Base-by-base conservation (phyloP, 2,113 vertebrate species). In the Sarotherodon lohbergeri region DNA sequence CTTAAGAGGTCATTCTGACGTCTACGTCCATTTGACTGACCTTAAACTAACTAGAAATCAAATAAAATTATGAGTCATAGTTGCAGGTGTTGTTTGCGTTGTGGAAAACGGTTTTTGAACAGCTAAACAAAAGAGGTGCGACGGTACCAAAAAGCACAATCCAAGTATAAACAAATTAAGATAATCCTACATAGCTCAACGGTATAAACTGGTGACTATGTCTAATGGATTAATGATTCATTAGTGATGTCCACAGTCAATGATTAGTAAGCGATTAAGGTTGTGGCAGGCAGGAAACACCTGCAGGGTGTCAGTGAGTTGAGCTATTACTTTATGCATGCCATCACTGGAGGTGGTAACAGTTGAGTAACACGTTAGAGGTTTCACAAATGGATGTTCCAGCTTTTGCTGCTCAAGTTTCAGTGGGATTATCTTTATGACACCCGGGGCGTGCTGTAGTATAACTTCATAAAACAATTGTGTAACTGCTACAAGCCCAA, bases 361-460 rank as follows among this genome's bases (percentile, higher is more conserved):
- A 22, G 19, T 86, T 52, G 6, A 78, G 80, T 81, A 91, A 86
- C 43, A 32, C 11, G 7, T 11, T 24, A 13, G 46, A 43, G 34
- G 12, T 78, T 85, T 73, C 55, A 80, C 76, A 63, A 90, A 90
- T 61, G 61, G 52, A 89, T 90, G 90, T 90, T 91, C 88, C 71
- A 89, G 80, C 79, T 81, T 91, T 61, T 57, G 81, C 92, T 90
- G 88, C 90, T 79, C 80, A 93, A 88, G 86, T 92, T 93, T 89
- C 88, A 34, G 66, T 17, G 83, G 79, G 89, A 93, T 96, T 96
- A 96, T 96, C 95, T 97, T 96, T 97, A 97, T 86, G 91, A 88
- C 94, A 80, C 14, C 66, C 14, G 24, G 94, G 94, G 91, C 36
- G 93, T 94, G 93, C 82, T 86, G 52, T 2, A 29, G 52, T 87